Evolutionary conservation across 2,113 vertebrate species (phyloP).

Genomic region (Sterrhoptilus dennistouni): DNA sequence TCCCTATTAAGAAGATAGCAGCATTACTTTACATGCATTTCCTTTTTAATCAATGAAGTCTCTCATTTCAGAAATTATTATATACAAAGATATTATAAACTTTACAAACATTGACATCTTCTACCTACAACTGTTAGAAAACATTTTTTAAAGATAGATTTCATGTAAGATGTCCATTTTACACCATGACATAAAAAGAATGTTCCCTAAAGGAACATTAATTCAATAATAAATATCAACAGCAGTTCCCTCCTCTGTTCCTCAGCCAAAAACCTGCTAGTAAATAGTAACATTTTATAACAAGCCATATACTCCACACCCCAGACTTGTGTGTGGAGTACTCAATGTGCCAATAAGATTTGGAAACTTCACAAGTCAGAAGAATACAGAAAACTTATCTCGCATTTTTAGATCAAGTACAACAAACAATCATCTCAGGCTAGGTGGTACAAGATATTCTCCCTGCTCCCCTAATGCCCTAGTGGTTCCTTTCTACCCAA

Average conservation of each 20-base stretch:
- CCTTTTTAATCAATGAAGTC: not conserved
- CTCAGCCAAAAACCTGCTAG: not conserved
- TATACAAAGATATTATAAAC: not conserved
- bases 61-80: not conserved
- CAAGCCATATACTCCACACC: not conserved
- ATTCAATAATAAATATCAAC: not conserved
- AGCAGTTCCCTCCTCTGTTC: not conserved
- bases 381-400: not conserved
- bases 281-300: not conserved
- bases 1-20: conserved; percentile 75
- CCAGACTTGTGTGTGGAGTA: not conserved
- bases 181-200: not conserved
- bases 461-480: not conserved
- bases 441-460: not conserved
- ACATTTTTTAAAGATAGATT: not conserved
- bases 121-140: not conserved
- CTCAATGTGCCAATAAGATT: not conserved
- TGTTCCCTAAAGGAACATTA: not conserved
- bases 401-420: not conserved
- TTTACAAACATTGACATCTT: not conserved
- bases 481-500: not conserved
- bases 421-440: not conserved
- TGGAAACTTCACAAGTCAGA: not conserved
- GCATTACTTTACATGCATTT: conserved; percentile 6
- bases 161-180: not conserved